These are phyloP conservation scores for Ceramica pisi DNA, from an alignment of 2,888 invertebrate genomes.

Conservation along the genomic window DNA sequence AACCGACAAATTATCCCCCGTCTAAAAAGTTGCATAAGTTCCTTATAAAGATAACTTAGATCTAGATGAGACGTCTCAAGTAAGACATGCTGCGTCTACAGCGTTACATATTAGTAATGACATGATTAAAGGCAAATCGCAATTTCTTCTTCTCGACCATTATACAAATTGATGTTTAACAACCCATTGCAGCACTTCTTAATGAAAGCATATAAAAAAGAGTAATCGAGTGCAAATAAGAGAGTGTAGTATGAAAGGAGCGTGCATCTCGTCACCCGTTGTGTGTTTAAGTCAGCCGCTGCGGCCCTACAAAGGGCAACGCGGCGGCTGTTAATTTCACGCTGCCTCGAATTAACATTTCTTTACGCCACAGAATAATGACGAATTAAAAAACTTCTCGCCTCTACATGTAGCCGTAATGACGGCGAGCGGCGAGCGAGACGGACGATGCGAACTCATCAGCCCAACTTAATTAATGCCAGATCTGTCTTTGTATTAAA, in stretches of 20 bases:
- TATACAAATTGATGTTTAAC: slow-evolving; percentile 87
- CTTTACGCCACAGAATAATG: slow-evolving; percentile 91
- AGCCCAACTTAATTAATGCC: slow-evolving; percentile 89
- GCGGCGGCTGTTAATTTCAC: slow-evolving; percentile 91
- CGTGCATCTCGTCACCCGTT: slow-evolving; percentile 88
- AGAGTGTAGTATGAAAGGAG: slow-evolving; percentile 85
- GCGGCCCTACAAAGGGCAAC: slow-evolving; percentile 88
- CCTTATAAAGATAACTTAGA: slow-evolving; percentile 44
- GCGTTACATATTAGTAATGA: slow-evolving; percentile 74
- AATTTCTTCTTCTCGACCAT: slow-evolving; percentile 76
- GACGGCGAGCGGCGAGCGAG: slow-evolving; percentile 81
- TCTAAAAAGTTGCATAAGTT: slow-evolving; percentile 50
- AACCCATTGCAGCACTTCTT: slow-evolving; percentile 81
- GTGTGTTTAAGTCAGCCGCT: slow-evolving; percentile 89
- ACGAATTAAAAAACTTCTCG: slow-evolving; percentile 90
- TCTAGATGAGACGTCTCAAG: slow-evolving; percentile 59
- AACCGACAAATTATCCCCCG: slow-evolving; percentile 34
- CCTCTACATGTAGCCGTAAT: slow-evolving; percentile 88
- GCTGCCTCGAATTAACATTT: slow-evolving; percentile 91
- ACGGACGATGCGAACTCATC: slow-evolving; percentile 87
- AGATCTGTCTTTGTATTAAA: slow-evolving; percentile 90
- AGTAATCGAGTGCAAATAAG: slow-evolving; percentile 89
- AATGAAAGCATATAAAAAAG: slow-evolving; percentile 88
- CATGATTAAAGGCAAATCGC: slow-evolving; percentile 74
- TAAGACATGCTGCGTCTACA: slow-evolving; percentile 65